A percentile compares a stretch with the other conserved stretches of the same genome.
Conservation (phyloP, 2,888 invertebrate species). For the Unio pictorum region DNA sequence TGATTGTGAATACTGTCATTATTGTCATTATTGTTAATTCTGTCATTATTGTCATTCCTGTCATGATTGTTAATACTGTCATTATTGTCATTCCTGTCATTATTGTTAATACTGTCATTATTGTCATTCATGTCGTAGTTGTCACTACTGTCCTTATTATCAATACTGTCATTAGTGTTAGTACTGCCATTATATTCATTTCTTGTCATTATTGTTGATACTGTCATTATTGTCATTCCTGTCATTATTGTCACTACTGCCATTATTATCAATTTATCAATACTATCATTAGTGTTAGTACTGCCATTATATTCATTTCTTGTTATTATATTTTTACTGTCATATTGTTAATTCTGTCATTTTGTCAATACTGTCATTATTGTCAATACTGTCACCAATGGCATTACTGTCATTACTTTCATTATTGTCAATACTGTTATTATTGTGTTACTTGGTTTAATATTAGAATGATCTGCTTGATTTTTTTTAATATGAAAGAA, state of each 20-base stretch:
- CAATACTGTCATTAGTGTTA: no score
- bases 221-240: not conserved
- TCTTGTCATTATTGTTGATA: not conserved
- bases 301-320: not conserved
- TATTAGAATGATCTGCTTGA: no score
- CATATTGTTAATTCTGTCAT: not conserved
- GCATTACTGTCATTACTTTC: not conserved
- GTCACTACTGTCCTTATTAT: no score
- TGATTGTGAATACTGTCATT: no score
- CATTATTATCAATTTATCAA: not conserved
- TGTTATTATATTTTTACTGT: not conserved
- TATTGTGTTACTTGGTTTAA: no score
- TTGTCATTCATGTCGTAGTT: no score
- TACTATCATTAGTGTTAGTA: not conserved
- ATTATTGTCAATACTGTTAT: not conserved
- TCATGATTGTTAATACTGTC: no score
- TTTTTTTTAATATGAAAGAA: no score
- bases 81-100: no score
- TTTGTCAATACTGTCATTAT: not conserved
- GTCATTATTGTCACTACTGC: not conserved
- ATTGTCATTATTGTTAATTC: no score
- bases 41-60: no score
- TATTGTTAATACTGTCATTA: no score
- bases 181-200: not conserved
- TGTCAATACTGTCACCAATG: not conserved